These are phyloP conservation scores for Colletes collaris DNA, from an alignment of 2,888 invertebrate species.

Conservation along the genomic window DNA sequence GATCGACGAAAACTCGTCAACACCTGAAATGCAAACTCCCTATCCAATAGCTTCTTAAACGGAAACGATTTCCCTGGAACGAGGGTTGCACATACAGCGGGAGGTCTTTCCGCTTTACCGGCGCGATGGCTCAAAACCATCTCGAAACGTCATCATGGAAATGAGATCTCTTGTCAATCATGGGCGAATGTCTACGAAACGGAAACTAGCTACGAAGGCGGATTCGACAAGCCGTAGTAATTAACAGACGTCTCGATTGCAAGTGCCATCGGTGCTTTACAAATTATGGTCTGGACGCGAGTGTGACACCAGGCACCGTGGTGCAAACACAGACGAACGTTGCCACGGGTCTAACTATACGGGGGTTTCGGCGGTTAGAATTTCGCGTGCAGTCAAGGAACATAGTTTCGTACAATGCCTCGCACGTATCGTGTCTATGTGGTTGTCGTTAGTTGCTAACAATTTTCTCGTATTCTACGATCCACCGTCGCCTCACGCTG, in stretches of 20 bases:
- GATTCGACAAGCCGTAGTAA: constrained; percentile 36
- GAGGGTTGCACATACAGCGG: neutral
- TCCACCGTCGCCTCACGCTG: neutral
- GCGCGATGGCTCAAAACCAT: neutral
- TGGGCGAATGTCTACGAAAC: constrained; percentile 23
- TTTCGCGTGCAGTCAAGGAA: constrained; percentile 6
- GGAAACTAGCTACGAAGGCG: constrained; percentile 17
- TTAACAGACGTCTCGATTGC: constrained; percentile 48
- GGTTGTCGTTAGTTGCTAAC: constrained; percentile 24
- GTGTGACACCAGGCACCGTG: neutral
- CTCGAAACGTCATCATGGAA: constrained; percentile 20
- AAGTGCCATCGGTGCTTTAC: constrained; percentile 22
- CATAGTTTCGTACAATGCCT: neutral
- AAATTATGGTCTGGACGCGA: constrained; percentile 23
- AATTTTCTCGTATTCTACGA: constrained; percentile 1
- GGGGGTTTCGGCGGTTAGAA: constrained; percentile 1
- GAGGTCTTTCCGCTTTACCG: constrained; percentile 8
- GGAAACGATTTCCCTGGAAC: constrained; percentile 30
- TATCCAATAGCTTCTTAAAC: neutral
- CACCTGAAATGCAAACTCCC: constrained; percentile 18
- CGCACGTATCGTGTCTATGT: constrained; percentile 20
- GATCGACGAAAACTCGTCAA: too few relatives aligned
- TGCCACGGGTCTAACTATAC: constrained; percentile 8
- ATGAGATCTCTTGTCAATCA: constrained; percentile 46
- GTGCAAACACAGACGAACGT: constrained; percentile 3